phyloP scores from a whole-genome alignment of 2,888 invertebrate genomes.

The Drosophila mettleri region DNA sequence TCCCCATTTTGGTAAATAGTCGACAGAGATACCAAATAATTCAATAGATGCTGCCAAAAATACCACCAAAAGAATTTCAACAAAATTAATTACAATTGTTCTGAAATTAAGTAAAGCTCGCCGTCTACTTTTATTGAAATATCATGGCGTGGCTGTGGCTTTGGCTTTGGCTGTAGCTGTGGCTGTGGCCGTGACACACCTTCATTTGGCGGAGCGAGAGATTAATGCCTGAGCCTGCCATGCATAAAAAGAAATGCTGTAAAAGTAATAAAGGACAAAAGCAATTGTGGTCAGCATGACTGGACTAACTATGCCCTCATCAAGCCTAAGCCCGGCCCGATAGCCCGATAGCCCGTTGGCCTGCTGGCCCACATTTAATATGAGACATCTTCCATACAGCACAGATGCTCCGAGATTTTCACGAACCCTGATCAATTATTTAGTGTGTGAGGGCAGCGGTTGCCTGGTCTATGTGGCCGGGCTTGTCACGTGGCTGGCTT shows the following conservation, averaged over 20 bases:
- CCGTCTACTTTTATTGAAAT: constrained; percentile 8
- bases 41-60: constrained; percentile 1
- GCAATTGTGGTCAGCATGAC: constrained; percentile 56
- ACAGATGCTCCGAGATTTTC: constrained; percentile 62
- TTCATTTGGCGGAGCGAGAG: constrained; percentile 25
- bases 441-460: constrained; percentile 45
- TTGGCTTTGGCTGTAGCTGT: too few relatives aligned
- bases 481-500: constrained; percentile 27
- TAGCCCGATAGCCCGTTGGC: constrained; percentile 2
- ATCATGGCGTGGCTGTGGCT: constrained; percentile 4
- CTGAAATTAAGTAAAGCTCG: constrained; percentile 6
- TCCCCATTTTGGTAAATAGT: constrained; percentile 1
- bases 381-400: constrained; percentile 42
- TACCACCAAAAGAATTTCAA: constrained; percentile 3
- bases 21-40: not conserved
- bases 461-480: not conserved
- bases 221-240: constrained; percentile 40
- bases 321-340: constrained; percentile 30
- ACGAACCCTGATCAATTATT: constrained; percentile 66
- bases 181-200: constrained; percentile 12
- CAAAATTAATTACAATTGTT: constrained; percentile 11
- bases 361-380: constrained; percentile 54
- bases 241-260: constrained; percentile 32
- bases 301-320: constrained; percentile 52
- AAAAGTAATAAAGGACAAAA: constrained; percentile 28